A percentile compares a stretch with the other conserved stretches of the same genome.
Conservation (phyloP, 1,140 invertebrate genomes). For the Apis cerana region DNA sequence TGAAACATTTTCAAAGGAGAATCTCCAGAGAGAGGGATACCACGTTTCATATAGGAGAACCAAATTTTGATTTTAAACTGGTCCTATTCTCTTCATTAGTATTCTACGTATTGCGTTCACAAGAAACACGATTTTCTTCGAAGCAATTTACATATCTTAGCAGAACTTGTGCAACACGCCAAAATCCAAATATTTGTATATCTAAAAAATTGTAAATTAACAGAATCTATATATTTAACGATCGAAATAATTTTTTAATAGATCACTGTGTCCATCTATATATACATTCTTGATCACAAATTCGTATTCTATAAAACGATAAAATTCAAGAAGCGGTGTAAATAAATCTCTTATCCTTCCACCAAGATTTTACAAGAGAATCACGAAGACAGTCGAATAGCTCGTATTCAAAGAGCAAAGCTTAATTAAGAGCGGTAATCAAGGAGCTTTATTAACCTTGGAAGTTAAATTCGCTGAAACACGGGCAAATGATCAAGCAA, state of each 20-base stretch:
- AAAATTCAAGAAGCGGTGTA: too few relatives aligned
- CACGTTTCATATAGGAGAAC: too few relatives aligned
- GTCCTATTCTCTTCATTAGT: not conserved
- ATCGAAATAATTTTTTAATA: too few relatives aligned
- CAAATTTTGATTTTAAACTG: not conserved
- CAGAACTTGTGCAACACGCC: not conserved
- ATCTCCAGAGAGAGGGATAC: too few relatives aligned
- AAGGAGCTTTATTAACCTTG: not conserved
- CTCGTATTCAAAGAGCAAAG: not conserved
- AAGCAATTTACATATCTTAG: not conserved
- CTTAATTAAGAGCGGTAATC: constrained; percentile 17
- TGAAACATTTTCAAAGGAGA: too few relatives aligned
- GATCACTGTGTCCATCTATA: too few relatives aligned
- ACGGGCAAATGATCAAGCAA: not conserved
- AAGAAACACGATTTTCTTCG: not conserved
- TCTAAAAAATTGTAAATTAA: too few relatives aligned
- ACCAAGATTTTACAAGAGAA: not conserved
- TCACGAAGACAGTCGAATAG: not conserved
- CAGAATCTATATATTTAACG: too few relatives aligned
- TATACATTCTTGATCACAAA: too few relatives aligned
- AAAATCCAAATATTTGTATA: not conserved
- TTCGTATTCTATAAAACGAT: too few relatives aligned
- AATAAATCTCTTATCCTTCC: too few relatives aligned
- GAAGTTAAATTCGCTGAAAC: not conserved
- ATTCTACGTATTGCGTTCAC: not conserved